These are phyloP conservation scores for Macrostomum lignano DNA, from an alignment of 1,140 invertebrate species.

Conservation along the genomic window DNA sequence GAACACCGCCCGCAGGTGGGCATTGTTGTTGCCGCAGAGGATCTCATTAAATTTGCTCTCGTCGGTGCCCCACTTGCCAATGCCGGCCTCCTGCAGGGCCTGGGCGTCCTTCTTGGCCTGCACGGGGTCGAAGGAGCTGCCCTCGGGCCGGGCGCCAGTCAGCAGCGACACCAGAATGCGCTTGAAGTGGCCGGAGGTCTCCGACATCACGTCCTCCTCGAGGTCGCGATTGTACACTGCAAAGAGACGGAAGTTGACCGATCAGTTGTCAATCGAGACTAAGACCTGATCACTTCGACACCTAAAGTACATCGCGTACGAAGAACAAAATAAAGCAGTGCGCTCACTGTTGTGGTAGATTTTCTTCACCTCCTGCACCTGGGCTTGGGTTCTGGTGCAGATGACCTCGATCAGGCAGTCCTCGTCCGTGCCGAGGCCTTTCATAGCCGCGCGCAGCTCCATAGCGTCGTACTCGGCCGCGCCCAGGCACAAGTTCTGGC, in stretches of 20 bases:
- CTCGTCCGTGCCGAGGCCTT: conserved; percentile 32
- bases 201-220: conserved; percentile 24
- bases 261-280: too few relatives aligned
- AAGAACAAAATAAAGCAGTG: too few relatives aligned
- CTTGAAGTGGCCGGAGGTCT: conserved; percentile 26
- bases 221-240: conserved; percentile 13
- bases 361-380: conserved; percentile 25
- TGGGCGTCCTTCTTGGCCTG: conserved; percentile 7
- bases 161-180: conserved; percentile 18
- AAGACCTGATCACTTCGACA: too few relatives aligned
- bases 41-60: conserved; percentile 21
- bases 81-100: conserved; percentile 20
- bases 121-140: conserved; percentile 10
- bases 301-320: too few relatives aligned
- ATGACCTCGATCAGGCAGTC: conserved; percentile 30
- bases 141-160: conserved; percentile 13
- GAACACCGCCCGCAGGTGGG: conserved; percentile 16
- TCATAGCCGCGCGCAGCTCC: conserved; percentile 20
- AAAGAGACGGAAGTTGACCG: conserved; percentile 4
- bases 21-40: conserved; percentile 14
- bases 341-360: conserved; percentile 22
- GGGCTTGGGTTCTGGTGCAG: conserved; percentile 28
- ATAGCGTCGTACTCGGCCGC: conserved; percentile 26
- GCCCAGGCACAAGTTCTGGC: conserved; percentile 15
- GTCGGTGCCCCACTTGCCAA: conserved; percentile 30